A percentile compares a stretch with the other conserved stretches of the same genome.
Conservation (phyloP, 2,888 invertebrate species). For the Pammene fasciana region DNA sequence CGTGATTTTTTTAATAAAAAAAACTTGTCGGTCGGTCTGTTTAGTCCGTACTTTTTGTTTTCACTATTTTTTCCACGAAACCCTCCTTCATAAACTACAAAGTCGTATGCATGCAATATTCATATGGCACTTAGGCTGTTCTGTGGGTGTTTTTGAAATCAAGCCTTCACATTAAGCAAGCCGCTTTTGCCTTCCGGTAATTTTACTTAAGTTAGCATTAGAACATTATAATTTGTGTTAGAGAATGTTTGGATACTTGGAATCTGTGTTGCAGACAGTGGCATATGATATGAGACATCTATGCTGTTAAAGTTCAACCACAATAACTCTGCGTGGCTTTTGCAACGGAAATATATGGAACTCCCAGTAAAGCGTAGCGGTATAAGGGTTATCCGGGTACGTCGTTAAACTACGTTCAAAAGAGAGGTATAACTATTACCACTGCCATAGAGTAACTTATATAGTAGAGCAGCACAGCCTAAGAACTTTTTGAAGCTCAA, state of each 20-base stretch:
- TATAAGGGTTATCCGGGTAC: no score
- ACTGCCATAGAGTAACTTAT: no score
- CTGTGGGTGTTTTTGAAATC: conserved; percentile 6
- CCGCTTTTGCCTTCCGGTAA: conserved; percentile 39
- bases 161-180: conserved; percentile 24
- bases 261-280: neutral
- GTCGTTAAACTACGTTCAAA: no score
- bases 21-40: conserved; percentile 41
- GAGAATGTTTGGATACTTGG: conserved; percentile 13
- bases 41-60: conserved; percentile 41
- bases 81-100: neutral
- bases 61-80: conserved; percentile 31
- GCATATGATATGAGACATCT: no score
- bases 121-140: neutral
- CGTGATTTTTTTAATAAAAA: conserved; percentile 44
- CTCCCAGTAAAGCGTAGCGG: no score
- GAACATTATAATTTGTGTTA: conserved; percentile 14
- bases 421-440: no score
- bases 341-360: no score
- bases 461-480: no score
- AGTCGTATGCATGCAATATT: neutral
- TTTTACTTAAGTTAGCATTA: conserved; percentile 34
- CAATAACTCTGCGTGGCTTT: no score
- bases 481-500: no score
- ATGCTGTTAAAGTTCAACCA: no score